Evolutionary conservation across 2,113 vertebrate species (phyloP), one percentile per base, ranked within the genome.

Genomic region (Lipophrys pholis): DNA sequence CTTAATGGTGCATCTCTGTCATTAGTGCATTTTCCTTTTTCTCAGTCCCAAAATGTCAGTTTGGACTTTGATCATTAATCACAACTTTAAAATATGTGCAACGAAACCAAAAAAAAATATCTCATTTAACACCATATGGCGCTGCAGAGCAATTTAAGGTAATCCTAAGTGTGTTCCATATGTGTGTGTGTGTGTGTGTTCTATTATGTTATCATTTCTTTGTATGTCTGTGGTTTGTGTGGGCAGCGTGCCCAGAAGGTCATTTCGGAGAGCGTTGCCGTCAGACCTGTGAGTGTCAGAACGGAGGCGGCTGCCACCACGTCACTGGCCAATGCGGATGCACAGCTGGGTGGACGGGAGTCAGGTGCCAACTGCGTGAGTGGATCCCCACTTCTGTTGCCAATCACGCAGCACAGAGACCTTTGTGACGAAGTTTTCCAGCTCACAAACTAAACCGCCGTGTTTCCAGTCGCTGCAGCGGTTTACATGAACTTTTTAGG

Each of bases 311-410:
- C 78, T 94, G 90, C 51, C 79, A 93, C 80, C 90, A 83, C 1
- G 7, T 87, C 50, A 91, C 62, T 1, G 85, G 85, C 17, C 63
- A 11, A 14, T 86, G 88, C 81, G 80, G 82, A 79, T 89, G 87
- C 42, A 39, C 38, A 5, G 77, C 85, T 0, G 87, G 89, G 8
- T 88, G 84, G 87, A 87, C 72, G 0, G 87, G 89, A 54, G 53
- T 59, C 70, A 74, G 74, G 69, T 94, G 91, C 68, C 92, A 87
- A 43, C 81, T 91, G 88, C 50, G 91, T 91, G 91, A 88, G 92
- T 89, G 46, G 50, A 52, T 76, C 57, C 74, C 73, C 76, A 55
- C 43, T 40, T 59, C n/a, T 41, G n/a, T 38, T 36, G 60, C 51
- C 30, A 48, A 54, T 46, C 45, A 49, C 53, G 50, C 52, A 63